phyloP scores from a whole-genome alignment of 2,888 invertebrate species.

The Drosophila kuntzei region DNA sequence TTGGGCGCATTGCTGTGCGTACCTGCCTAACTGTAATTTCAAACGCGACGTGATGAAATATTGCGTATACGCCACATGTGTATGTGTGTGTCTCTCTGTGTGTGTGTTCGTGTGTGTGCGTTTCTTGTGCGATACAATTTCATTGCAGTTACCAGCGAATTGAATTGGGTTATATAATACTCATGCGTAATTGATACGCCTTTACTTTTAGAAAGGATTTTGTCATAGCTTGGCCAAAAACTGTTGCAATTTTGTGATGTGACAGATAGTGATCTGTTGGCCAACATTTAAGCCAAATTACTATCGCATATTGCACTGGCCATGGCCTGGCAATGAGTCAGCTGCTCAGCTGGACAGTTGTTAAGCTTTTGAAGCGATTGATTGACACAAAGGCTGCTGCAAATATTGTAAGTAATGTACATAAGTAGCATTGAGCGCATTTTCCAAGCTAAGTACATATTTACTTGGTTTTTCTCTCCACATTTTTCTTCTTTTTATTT shows the following conservation, averaged over 20 bases:
- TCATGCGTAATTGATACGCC: slow-evolving; percentile 69
- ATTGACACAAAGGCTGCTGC: slow-evolving; percentile 45
- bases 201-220: slow-evolving; percentile 65
- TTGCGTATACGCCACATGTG: slow-evolving; percentile 73
- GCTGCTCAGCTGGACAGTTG: slow-evolving; percentile 29
- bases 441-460: slow-evolving; percentile 42
- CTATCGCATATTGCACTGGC: slow-evolving; percentile 34
- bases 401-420: slow-evolving; percentile 1
- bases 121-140: slow-evolving; percentile 63
- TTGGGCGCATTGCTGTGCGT: slow-evolving; percentile 71
- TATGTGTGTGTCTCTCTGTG: slow-evolving; percentile 29
- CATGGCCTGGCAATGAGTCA: slow-evolving; percentile 57
- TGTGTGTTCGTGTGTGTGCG: slow-evolving; percentile 25
- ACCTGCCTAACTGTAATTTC: slow-evolving; percentile 71
- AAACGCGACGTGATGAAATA: slow-evolving; percentile 66
- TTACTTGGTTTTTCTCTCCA: slow-evolving; percentile 18
- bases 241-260: slow-evolving; percentile 42
- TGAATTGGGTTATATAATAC: slow-evolving; percentile 56
- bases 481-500: slow-evolving; percentile 14
- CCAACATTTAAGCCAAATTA: slow-evolving; percentile 19
- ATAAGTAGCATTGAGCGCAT: slow-evolving; percentile 32
- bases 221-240: slow-evolving; percentile 54
- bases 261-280: slow-evolving; percentile 38
- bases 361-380: slow-evolving; percentile 15
- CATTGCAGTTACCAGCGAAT: slow-evolving; percentile 40